Evolutionary conservation across 1,140 invertebrate genomes (phyloP), one percentile per base, ranked within the genome.

Genomic region (Micrasema minimum): DNA sequence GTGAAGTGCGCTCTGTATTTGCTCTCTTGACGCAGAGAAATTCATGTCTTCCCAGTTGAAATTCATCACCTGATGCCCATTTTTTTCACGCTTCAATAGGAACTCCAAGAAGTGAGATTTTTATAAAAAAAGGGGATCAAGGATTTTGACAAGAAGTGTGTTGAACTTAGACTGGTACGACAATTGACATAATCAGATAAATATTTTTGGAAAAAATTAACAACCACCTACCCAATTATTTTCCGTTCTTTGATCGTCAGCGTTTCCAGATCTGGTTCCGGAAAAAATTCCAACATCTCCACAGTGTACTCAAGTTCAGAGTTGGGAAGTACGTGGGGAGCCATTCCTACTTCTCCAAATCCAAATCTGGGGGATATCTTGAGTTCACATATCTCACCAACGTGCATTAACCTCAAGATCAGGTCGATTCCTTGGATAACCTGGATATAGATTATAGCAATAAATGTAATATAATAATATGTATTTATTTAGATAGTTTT

Each of bases 391-490:
- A 86, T 79, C 84, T 96, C 93, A 5, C 87, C 88, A 65, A 87
- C 79, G 77, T 92, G 87, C 93, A 95, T 95, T 66, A 95, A 80
- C 1, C 90, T 87, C 46, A 95, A 77, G 18, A 88, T 87, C 77
- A 95, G 85, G 79, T 96, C 94, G 72, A 94, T 77, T 45, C 93
- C 93, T 87, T 91, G 85, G 53, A 90, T 83, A 0, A 88, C 83
- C 84, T 85, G 59, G 1, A 59, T 16, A 41, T 41, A 31, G 2
- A 4, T 31, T 31, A 4, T 31, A 31, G 26, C n/a, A n/a, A n/a
- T n/a, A n/a, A n/a, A n/a, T n/a, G n/a, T n/a, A n/a, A n/a, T n/a
- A n/a, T n/a, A n/a, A n/a, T n/a, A n/a, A n/a, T n/a, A n/a, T n/a
- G n/a, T n/a, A n/a, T n/a, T n/a, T n/a, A n/a, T n/a, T n/a, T n/a